Evolutionary conservation across 2,113 vertebrate genomes (phyloP), one percentile per base, ranked within the genome.

Genomic region (Cynocephalus volans): DNA sequence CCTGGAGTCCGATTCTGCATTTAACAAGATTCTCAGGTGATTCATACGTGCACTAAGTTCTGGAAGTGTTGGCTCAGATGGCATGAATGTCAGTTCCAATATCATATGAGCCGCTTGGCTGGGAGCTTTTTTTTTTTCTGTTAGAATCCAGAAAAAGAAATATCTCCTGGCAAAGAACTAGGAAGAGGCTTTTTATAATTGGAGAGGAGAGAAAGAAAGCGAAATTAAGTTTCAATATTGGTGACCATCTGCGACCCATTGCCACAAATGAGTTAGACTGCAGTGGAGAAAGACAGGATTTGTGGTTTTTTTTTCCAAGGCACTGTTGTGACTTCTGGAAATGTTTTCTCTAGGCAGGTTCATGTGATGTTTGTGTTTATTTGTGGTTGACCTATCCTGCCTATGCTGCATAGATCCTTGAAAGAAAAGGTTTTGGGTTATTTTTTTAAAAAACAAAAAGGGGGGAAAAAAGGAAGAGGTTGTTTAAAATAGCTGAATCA

Each of bases 401-500:
- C 31, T 67, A 45, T 2, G 36, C 26, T 81, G 31, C 9, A 3
- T 2, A 28, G 50, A 9, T 93, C 50, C 73, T 60, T 79, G 56
- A 72, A 64, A 95, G n/a, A 41, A 69, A 88, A 77, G 62, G 33
- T 62, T 94, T 93, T 85, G 50, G 73, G 56, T 72, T 62, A 60
- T 58, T 73, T 73, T 96, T 88, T 67, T 45, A 23, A 94, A 82
- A 23, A 94, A 82, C 3, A n/a, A 83, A 58, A 82, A 45, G 6
- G 36, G 28, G 50, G n/a, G 13, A 65, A 64, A 28, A 67, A 31
- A 41, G 9, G 56, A 50, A 64, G 24, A 50, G 14, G 69, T 60
- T 60, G 3, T 96, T 82, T 80, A 80, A 83, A 95, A 97, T 77
- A 58, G 67, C 65, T 64, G 84, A 58, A 65, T 81, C 60, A 56